These are phyloP conservation scores for Zapornia atra DNA, from an alignment of 2,113 vertebrate species.

Conservation along the genomic window DNA sequence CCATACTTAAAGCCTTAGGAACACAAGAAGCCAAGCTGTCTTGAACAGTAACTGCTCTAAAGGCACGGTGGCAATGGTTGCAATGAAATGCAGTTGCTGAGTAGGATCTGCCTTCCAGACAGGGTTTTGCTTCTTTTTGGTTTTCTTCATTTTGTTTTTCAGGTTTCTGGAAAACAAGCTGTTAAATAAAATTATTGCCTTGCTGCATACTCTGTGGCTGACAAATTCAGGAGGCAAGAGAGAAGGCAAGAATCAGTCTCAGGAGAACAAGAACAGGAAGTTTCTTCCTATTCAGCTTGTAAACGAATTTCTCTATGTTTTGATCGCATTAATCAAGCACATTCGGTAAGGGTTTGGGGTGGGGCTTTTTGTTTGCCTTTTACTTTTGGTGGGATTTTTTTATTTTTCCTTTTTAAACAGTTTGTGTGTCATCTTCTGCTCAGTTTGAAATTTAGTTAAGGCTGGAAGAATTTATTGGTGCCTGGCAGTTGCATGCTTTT, in stretches of 20 bases:
- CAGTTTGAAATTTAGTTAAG: background rate
- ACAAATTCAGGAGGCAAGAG: constrained; percentile 84
- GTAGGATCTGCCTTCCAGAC: background rate
- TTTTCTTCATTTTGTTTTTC: background rate
- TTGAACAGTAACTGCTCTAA: background rate
- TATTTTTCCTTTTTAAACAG: background rate
- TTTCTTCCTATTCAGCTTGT: constrained; percentile 86
- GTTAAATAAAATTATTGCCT: constrained; percentile 77
- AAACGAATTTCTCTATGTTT: constrained; percentile 84
- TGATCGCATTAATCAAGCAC: constrained; percentile 72
- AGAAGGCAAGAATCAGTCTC: background rate
- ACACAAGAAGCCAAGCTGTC: background rate
- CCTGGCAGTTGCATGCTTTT: background rate
- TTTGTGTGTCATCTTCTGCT: background rate
- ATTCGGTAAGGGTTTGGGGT: constrained; percentile 76
- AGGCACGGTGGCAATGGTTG: background rate
- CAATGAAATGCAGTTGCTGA: background rate
- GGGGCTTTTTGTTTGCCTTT: too few relatives aligned
- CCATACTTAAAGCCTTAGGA: background rate
- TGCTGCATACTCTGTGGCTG: constrained; percentile 87
- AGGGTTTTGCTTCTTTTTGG: background rate
- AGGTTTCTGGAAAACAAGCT: constrained; percentile 84
- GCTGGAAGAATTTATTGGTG: background rate
- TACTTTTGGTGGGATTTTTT: background rate
- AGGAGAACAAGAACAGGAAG: constrained; percentile 69